Evolutionary conservation across 2,888 invertebrate species (phyloP).

Genomic region (Idaea aversata): DNA sequence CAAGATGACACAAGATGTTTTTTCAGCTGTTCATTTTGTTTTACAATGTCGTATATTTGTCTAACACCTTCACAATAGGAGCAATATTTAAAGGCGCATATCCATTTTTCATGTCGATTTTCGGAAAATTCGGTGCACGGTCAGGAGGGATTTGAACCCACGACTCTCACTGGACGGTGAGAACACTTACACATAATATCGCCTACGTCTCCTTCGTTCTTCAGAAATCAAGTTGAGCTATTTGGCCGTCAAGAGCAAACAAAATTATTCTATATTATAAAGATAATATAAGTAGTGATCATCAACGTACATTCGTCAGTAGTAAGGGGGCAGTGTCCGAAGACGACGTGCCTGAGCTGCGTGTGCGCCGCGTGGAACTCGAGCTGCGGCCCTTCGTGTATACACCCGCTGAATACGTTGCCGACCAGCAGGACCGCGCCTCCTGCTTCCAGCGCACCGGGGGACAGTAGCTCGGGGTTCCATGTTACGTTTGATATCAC

Average conservation of each 20-base stretch:
- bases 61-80: too few species aligned
- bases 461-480: conserved; percentile 86
- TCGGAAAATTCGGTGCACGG: too few species aligned
- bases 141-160: too few species aligned
- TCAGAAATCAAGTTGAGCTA: too few species aligned
- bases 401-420: conserved; percentile 90
- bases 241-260: too few species aligned
- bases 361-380: conserved; percentile 85
- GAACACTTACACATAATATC: not conserved
- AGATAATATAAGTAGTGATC: not conserved
- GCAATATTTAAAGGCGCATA: too few species aligned
- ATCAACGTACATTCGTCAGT: conserved; percentile 83
- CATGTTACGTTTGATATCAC: conserved; percentile 89
- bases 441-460: conserved; percentile 85
- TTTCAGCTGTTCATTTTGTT: too few species aligned
- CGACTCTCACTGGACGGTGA: not conserved
- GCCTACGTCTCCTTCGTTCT: too few species aligned
- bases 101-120: too few species aligned
- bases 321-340: conserved; percentile 88
- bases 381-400: conserved; percentile 92
- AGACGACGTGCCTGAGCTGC: conserved; percentile 84
- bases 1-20: too few species aligned
- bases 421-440: conserved; percentile 89
- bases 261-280: too few species aligned
- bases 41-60: too few species aligned